A percentile compares a stretch with the other conserved stretches of the same genome.
phyloP scores from a whole-genome alignment of 2,113 vertebrate genomes.

The Indicator maculatus region DNA sequence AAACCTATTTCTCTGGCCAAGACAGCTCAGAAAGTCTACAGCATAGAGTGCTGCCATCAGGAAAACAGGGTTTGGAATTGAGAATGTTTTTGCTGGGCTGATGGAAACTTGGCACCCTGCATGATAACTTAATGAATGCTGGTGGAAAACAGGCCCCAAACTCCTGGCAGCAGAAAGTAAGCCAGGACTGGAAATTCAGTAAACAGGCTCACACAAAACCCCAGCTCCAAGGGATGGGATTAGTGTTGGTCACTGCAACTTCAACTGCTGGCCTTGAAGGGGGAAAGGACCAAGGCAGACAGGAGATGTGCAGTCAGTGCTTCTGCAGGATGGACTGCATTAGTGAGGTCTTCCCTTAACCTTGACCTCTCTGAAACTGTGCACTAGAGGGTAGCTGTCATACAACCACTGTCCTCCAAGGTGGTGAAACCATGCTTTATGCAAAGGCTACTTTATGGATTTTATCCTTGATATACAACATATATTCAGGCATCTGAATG shows the following conservation, averaged over 20 bases:
- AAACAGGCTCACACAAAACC: constrained; percentile 24
- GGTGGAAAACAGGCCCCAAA: constrained; percentile 52
- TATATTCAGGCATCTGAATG: not conserved
- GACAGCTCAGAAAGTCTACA: not conserved
- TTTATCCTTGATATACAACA: not conserved
- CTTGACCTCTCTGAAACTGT: not conserved
- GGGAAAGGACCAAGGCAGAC: not conserved
- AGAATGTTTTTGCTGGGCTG: constrained; percentile 36
- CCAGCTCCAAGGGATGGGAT: not conserved
- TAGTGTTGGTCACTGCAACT: not conserved
- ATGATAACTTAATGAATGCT: constrained; percentile 42
- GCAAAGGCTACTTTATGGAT: not conserved
- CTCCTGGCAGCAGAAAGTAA: constrained; percentile 28
- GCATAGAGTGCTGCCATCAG: not conserved
- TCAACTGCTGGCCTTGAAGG: not conserved
- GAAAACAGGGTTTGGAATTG: constrained; percentile 43
- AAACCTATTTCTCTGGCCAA: constrained; percentile 19
- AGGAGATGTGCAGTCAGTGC: not conserved
- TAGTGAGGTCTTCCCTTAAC: not conserved
- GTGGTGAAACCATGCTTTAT: not conserved
- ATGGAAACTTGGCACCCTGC: constrained; percentile 51
- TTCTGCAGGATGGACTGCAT: not conserved
- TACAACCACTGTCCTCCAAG: not conserved
- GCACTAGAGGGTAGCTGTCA: not conserved
- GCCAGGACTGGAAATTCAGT: not conserved